Conservation (phyloP, 2,888 invertebrate genomes). For the Latheticus oryzae region DNA sequence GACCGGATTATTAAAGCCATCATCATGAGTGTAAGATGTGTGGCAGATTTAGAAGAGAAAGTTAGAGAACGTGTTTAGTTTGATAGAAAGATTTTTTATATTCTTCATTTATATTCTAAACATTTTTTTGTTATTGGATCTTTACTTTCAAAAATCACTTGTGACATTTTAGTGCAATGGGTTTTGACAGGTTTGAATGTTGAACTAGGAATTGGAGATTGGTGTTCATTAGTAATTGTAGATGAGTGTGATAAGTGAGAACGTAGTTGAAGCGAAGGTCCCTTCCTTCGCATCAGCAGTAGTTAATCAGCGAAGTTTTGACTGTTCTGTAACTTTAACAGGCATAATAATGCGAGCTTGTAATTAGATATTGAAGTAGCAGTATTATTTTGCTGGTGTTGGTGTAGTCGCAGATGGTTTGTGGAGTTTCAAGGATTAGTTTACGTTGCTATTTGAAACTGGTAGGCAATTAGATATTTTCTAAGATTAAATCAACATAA, state of each 20-base stretch:
- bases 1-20: slow-evolving; percentile 16
- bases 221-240: slow-evolving; percentile 1
- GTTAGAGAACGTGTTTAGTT: background rate
- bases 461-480: too few species aligned
- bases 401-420: background rate
- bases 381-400: slow-evolving; percentile 1
- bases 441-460: too few species aligned
- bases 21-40: slow-evolving; percentile 9
- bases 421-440: background rate
- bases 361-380: slow-evolving; percentile 4
- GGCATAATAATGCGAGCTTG: too few species aligned
- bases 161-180: slow-evolving; percentile 3
- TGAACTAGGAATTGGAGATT: slow-evolving; percentile 1
- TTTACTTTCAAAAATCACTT: background rate
- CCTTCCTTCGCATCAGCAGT: background rate
- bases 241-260: slow-evolving; percentile 3
- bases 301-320: background rate
- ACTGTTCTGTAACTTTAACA: slow-evolving; percentile 2
- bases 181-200: slow-evolving; percentile 1
- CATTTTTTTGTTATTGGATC: background rate
- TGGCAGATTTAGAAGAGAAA: slow-evolving; percentile 13
- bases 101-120: slow-evolving; percentile 1
- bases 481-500: too few species aligned
- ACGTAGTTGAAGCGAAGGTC: slow-evolving; percentile 5
- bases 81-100: slow-evolving; percentile 6